Base-by-base conservation (phyloP, 2,113 vertebrate species). In the Mystacornis crossleyi region DNA sequence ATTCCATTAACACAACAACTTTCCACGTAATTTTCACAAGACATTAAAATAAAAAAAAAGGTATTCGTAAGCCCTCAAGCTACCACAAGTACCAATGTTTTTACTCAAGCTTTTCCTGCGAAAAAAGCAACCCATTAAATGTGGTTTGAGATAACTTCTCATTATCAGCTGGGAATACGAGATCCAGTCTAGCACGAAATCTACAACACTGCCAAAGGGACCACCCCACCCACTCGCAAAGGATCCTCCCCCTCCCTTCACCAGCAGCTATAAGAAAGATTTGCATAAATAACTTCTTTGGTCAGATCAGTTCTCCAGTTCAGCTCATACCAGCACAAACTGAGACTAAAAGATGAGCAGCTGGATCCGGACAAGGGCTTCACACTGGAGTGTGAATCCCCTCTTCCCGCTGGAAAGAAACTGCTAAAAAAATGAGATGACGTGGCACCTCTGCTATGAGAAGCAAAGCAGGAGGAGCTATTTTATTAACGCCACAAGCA, bases 41-140 rank as follows among this genome's bases (percentile, higher is more conserved):
- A 55, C 24, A 73, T 65, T 64, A 18, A 24, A 26, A 38, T n/a
- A 18, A 18, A 50, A 50, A 45, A 62, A 57, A 55, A 74, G 18
- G 24, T 67, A 86, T 92, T 86, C 66, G 28, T 33, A 92, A 85
- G 78, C 73, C 88, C 90, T 88, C 9, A 6, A 94, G 94, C 87
- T 87, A 74, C 43, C 14, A 0, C 50, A 92, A 70, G 42, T 12
- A 72, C 67, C 38, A 8, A 58, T 1, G 50, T 69, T 45, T 81
- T 81, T 78, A 86, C 8, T 1, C 47, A 90, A 86, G 64, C n/a
- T 95, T 70, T 60, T 86, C 75, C 67, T 67, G 38, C 0, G 6
- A 67, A 89, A 67, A 92, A 73, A 70, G 43, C 67, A 94, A 71
- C 36, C 23, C 61, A 61, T 53, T 74, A 92, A 86, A 62, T 0